These are phyloP conservation scores for Acheta domesticus DNA, from an alignment of 2,888 invertebrate genomes.

Conservation along the genomic window DNA sequence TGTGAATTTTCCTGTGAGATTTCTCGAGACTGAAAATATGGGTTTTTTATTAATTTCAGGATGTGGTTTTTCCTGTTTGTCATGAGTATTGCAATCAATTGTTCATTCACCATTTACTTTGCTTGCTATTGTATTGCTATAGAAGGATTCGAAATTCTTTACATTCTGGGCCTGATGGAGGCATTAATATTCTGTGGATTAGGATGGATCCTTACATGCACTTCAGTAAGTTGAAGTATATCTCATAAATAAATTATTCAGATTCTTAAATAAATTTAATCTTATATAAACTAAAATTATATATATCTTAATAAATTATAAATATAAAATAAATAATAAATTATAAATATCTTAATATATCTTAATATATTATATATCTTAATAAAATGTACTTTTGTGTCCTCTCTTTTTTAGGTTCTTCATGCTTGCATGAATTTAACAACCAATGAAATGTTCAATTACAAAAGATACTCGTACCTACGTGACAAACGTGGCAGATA, in stretches of 20 bases:
- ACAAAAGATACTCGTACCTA: slow-evolving; percentile 84
- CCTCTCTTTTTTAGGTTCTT: slow-evolving; percentile 62
- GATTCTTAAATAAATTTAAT: not conserved
- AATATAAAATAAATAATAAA: no score
- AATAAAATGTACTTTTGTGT: not conserved
- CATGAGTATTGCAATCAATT: slow-evolving; percentile 81
- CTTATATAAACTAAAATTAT: not conserved
- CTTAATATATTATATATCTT: no score
- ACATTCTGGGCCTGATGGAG: slow-evolving; percentile 76
- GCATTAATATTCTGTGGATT: slow-evolving; percentile 80
- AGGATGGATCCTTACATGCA: slow-evolving; percentile 83
- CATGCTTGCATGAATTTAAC: slow-evolving; percentile 92
- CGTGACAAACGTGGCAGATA: slow-evolving; percentile 84
- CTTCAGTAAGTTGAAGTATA: slow-evolving; percentile 63
- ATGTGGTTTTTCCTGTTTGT: slow-evolving; percentile 93
- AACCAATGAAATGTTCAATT: slow-evolving; percentile 93
- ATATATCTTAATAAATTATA: no score
- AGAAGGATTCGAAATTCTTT: slow-evolving; percentile 80
- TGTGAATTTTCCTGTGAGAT: no score
- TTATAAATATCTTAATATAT: no score
- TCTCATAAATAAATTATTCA: not conserved
- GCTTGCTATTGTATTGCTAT: slow-evolving; percentile 80
- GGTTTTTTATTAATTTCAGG: slow-evolving; percentile 49
- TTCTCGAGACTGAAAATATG: no score
- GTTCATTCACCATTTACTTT: slow-evolving; percentile 82